phyloP scores from a whole-genome alignment of 2,113 vertebrate genomes.

The Epinephelus moara region DNA sequence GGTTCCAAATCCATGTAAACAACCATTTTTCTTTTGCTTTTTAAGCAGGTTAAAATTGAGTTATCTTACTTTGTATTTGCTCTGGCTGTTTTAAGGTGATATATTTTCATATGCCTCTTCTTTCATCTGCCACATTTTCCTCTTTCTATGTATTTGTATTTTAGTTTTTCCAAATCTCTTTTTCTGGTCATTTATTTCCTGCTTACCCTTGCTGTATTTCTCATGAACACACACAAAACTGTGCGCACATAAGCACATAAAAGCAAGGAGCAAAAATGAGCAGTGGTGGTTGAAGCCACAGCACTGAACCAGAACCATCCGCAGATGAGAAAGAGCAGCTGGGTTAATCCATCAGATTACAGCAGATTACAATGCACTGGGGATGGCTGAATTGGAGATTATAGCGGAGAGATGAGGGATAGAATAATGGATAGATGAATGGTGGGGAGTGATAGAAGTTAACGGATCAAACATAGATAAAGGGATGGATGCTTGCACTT shows the following conservation, averaged over 20 bases:
- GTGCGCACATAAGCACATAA: background rate
- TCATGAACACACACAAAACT: background rate
- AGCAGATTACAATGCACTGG: constrained; percentile 74
- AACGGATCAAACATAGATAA: constrained; percentile 54
- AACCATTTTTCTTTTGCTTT: background rate
- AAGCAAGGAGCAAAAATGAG: constrained; percentile 16
- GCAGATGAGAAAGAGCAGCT: constrained; percentile 65
- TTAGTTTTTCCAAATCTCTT: background rate
- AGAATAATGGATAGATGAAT: constrained; percentile 60
- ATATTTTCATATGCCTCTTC: background rate
- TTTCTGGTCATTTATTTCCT: background rate
- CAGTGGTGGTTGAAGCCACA: constrained; percentile 21
- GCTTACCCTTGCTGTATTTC: background rate
- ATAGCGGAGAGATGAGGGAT: constrained; percentile 56
- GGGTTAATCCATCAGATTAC: constrained; percentile 82
- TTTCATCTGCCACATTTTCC: background rate
- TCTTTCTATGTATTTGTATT: background rate
- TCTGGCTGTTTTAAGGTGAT: background rate
- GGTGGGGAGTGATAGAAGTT: constrained; percentile 51
- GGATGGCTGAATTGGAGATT: constrained; percentile 67
- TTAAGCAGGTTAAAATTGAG: background rate
- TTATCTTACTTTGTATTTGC: background rate
- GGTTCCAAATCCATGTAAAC: background rate
- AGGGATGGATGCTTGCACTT: constrained; percentile 11
- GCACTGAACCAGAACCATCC: constrained; percentile 48